Percentiles rank a stretch among this genome's conserved stretches.
phyloP scores from a whole-genome alignment of 1,140 invertebrate species.

The Maniola jurtina region DNA sequence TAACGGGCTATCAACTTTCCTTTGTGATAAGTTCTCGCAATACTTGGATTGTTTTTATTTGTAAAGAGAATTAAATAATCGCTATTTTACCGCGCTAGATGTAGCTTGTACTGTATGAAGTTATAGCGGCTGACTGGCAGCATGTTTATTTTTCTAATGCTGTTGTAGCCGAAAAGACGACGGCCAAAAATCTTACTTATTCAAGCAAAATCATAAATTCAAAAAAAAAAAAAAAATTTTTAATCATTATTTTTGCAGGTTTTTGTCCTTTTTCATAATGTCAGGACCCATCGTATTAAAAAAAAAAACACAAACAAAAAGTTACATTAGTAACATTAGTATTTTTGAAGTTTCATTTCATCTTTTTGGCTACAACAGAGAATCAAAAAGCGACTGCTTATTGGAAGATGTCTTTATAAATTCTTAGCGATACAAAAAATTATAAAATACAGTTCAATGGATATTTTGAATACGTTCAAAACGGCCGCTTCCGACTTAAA shows the following conservation, averaged over 20 bases:
- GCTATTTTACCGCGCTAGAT: slow-evolving; percentile 53
- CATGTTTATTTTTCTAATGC: slow-evolving; percentile 27
- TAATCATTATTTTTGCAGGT: neutral
- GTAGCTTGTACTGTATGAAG: slow-evolving; percentile 36
- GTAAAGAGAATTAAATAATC: slow-evolving; percentile 30
- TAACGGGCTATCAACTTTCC: slow-evolving; percentile 44
- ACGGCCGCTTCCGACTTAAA: slow-evolving; percentile 26
- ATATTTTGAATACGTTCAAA: slow-evolving; percentile 8
- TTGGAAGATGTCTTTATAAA: neutral
- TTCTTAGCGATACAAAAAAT: slow-evolving; percentile 8
- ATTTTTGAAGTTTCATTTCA: neutral
- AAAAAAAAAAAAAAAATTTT: neutral
- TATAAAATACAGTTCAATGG: neutral
- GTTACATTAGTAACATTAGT: neutral
- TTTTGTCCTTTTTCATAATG: too few relatives aligned
- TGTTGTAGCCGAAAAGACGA: neutral
- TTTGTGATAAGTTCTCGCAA: slow-evolving; percentile 71
- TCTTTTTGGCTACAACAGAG: neutral
- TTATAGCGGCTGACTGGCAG: slow-evolving; percentile 34
- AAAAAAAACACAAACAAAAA: too few relatives aligned
- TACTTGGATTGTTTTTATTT: slow-evolving; percentile 45
- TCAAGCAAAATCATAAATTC: neutral
- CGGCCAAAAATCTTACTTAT: neutral
- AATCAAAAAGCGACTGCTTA: slow-evolving; percentile 2
- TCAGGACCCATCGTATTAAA: too few relatives aligned